Conservation (phyloP, 1,140 invertebrate genomes). For the Drosophila novamexicana region DNA sequence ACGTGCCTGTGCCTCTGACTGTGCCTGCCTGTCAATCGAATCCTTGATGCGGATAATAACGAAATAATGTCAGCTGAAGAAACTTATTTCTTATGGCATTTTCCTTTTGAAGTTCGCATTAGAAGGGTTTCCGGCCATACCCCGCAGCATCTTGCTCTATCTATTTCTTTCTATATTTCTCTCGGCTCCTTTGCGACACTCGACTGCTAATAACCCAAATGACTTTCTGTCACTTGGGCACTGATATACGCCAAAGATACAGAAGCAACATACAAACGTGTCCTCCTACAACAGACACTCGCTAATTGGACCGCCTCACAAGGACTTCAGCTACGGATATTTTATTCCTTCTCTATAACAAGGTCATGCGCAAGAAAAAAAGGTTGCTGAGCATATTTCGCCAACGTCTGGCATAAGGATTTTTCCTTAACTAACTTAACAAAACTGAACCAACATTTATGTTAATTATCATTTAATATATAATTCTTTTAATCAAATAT, state of each 20-base stretch:
- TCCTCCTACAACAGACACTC: slow-evolving; percentile 16
- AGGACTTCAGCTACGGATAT: slow-evolving; percentile 19
- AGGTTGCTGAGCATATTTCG: too few relatives aligned
- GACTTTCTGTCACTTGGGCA: slow-evolving; percentile 72
- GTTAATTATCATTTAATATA: too few relatives aligned
- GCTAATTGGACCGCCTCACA: slow-evolving; percentile 45
- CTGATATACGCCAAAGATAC: slow-evolving; percentile 34
- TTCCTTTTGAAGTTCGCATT: slow-evolving; percentile 53
- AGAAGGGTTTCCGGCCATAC: slow-evolving; percentile 63
- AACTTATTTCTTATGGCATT: slow-evolving; percentile 57
- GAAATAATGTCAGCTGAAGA: slow-evolving; percentile 73
- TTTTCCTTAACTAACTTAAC: too few relatives aligned
- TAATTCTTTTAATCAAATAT: too few relatives aligned
- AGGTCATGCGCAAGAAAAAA: not conserved
- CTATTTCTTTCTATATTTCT: too few relatives aligned
- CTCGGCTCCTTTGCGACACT: slow-evolving; percentile 23
- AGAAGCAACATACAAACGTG: slow-evolving; percentile 13
- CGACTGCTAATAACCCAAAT: slow-evolving; percentile 78
- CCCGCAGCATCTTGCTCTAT: not conserved
- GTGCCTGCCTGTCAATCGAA: slow-evolving; percentile 71
- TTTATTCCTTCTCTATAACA: slow-evolving; percentile 31
- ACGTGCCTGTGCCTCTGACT: slow-evolving; percentile 66
- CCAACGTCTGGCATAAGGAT: too few relatives aligned
- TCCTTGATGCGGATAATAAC: slow-evolving; percentile 82
- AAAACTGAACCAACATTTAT: too few relatives aligned